Evolutionary conservation across 2,113 vertebrate genomes (phyloP), one percentile per base, ranked within the genome.

Genomic region (Mustela lutreola): DNA sequence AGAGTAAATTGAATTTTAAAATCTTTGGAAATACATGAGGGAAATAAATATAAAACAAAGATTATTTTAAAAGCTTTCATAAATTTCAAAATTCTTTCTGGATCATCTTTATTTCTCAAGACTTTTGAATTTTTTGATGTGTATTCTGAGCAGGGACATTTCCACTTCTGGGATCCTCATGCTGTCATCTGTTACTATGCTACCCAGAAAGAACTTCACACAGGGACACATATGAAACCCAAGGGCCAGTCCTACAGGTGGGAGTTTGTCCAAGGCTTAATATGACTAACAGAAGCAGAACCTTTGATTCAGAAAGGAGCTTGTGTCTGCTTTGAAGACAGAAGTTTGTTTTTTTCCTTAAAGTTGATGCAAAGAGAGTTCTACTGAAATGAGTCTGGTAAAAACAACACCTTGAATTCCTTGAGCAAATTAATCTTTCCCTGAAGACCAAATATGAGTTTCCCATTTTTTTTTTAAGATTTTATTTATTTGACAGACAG

Each of bases 1-100:
- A 97, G 81, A 62, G 28, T 42, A 39, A 95, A 89, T n/a, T 95
- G 45, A 58, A 93, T 94, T 83, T 96, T 83, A 90, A 58, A 97
- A 65, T 80, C 50, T 92, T 96, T 60, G n/a, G 19, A 90, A 95
- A 80, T 85, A 11, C 56, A 65, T 53, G 10, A 56, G 45, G 91
- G 39, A 92, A 73, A 84, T 22, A 92, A 96, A 79, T 28, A 78
- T 7, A 78, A 91, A 91, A 88, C 33, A 58, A 94, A 39, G 9
- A 86, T 58, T 15, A 78, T 94, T 95, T 75, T 16, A 89, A 75
- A 92, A 82, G 33, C 2, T 67, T 65, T 93, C 11, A 62, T 7
- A 86, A 19, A 80, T 93, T 89, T 87, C 36, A 53, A 87, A 95
- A 83, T 71, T 14, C 65, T 94, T 73, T 87, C 42, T 78, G 78